Evolutionary conservation across 2,797 vertebrate genomes (phyloP), one percentile per base, ranked within the genome.

Genomic region (Platyrinchus mystaceus): DNA sequence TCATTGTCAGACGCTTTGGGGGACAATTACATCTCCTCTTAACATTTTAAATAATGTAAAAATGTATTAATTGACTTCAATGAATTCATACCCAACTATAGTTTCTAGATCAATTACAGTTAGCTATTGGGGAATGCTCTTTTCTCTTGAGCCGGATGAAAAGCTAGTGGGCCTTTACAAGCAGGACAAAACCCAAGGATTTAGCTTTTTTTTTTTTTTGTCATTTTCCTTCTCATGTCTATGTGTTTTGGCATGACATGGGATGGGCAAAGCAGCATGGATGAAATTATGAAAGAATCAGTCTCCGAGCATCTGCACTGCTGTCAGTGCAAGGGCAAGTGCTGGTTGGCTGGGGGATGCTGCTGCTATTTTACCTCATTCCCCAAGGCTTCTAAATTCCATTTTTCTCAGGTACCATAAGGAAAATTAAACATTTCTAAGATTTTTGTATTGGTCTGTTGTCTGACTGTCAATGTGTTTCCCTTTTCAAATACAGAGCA

Each of bases 1-100:
- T 91, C 47, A 15, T 74, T 81, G 53, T 85, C 85, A 92, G 37
- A 63, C 89, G 62, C 20, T 91, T 93, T 82, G 47, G 84, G 55
- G 66, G 41, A 75, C 34, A 83, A 28, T 93, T 90, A 67, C 24
- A 92, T 23, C 41, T 58, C 55, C 39, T 22, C n/a, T 60, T 63
- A 76, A 26, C 28, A 36, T 69, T 91, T 84, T 43, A 60, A 82
- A 41, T 18, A 67, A 63, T 23, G 20, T 52, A 44, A 83, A 92
- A 84, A 74, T 23, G 0, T 84, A 53, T 67, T 77, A 39, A 85
- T 52, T 84, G 17, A 1, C 15, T 67, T 64, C 19, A 62, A 9
- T 11, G 0, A 58, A 41, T 64, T 75, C 50, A 83, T 87, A 9
- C 9, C 10, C 4, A 46, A 32, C 30, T 70, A 43, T 68, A 50